Evolutionary conservation across 2,888 invertebrate species (phyloP).

Genomic region (Petrolisthes manimaculis): DNA sequence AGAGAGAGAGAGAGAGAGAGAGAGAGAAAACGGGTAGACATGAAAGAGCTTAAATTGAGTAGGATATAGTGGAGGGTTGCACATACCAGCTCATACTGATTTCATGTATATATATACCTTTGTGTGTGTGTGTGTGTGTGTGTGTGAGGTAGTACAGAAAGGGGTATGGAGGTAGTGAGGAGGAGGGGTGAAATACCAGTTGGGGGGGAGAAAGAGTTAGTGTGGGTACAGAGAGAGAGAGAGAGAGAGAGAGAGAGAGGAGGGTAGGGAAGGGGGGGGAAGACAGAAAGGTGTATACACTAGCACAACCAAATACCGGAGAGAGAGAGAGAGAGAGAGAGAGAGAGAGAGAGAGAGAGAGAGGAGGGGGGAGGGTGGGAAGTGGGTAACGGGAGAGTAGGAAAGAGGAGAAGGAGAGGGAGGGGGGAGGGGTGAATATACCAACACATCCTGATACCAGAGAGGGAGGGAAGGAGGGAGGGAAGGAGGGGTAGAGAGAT

Average conservation of each 20-base stretch:
- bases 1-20: neutral
- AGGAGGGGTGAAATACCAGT: neutral
- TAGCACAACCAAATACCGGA: neutral
- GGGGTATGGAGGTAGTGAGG: neutral
- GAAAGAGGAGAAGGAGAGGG: neutral
- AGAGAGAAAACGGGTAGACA: too few species aligned
- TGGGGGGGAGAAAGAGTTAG: neutral
- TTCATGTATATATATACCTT: too few species aligned
- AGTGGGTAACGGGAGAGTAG: neutral
- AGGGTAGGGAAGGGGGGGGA: too few species aligned
- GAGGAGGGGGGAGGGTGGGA: slow-evolving; percentile 8
- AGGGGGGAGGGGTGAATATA: too few species aligned
- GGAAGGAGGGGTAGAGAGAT: neutral
- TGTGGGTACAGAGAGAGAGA: neutral
- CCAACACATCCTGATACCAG: too few species aligned
- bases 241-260: neutral
- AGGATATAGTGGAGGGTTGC: too few species aligned
- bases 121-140: neutral
- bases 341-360: slow-evolving; percentile 21
- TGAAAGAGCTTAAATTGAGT: too few species aligned
- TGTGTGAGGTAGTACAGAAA: neutral
- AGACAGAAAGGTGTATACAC: neutral
- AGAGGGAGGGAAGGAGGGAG: too few species aligned
- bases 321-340: neutral
- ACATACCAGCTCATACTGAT: too few species aligned